These are phyloP conservation scores for Pandemis heparana DNA, from an alignment of 2,888 invertebrate species.

Conservation along the genomic window DNA sequence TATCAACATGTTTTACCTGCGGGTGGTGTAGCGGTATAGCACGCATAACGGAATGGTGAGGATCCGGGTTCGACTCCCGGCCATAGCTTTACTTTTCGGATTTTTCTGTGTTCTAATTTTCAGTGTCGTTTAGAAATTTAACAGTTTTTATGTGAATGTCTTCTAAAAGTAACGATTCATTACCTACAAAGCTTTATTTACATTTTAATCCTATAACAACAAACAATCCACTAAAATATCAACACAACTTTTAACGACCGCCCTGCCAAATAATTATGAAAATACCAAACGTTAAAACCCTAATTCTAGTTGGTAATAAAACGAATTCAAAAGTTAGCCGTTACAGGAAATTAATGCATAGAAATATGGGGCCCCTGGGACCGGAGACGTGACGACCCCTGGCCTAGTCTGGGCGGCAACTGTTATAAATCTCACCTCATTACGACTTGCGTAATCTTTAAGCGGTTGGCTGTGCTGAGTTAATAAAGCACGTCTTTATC, in stretches of 20 bases:
- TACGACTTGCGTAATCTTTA: not conserved
- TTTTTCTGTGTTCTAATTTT: too few species aligned
- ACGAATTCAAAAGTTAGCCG: conserved; percentile 41
- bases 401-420: conserved; percentile 13
- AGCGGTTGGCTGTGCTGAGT: not conserved
- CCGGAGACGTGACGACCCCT: conserved; percentile 36
- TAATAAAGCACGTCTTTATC: too few species aligned
- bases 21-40: too few species aligned
- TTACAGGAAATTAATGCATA: conserved; percentile 43
- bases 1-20: too few species aligned
- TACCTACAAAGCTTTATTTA: not conserved
- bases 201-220: not conserved
- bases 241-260: conserved; percentile 32
- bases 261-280: conserved; percentile 39
- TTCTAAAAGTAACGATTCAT: too few species aligned
- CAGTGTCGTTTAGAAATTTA: too few species aligned
- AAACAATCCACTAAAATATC: not conserved
- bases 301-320: conserved; percentile 43
- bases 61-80: too few species aligned
- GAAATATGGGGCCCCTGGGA: conserved; percentile 39
- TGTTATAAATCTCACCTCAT: not conserved
- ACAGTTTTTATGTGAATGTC: too few species aligned
- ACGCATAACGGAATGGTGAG: too few species aligned
- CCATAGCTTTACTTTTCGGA: too few species aligned
- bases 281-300: conserved; percentile 41